Base-by-base conservation (phyloP, 2,113 vertebrate genomes). In the Opisthocomus hoazin region DNA sequence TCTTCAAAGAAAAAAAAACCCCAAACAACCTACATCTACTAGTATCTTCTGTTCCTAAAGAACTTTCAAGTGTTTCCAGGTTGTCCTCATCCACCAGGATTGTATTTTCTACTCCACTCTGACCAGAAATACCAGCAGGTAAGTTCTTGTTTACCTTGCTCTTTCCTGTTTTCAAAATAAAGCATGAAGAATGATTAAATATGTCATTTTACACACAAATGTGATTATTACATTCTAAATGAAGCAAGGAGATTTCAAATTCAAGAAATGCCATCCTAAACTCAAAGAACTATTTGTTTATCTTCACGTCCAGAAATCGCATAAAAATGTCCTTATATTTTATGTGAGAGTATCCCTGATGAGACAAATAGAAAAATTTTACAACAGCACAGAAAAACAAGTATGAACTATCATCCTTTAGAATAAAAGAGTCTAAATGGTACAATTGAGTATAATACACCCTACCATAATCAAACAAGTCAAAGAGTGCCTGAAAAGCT, bases 401-500 rank as follows among this genome's bases (percentile, higher is more conserved):
- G 9, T 26, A 85, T 30, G 21, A 81, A 73, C 29, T 18, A 69
- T 13, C 30, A 83, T 12, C 22, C 26, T 73, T 73, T 64, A 79
- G 36, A 65, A 2, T 24, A 63, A 11, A 6, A 56, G 11, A 73
- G 26, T 37, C 74, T 69, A 45, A 61, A 61, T 2, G 9, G 45
- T 34, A 87, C 60, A 77, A 39, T 5, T 21, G 11, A 78, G 43
- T 48, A 26, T 27, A 45, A 46, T 27, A 46, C 16, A 93, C 91
- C 93, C 96, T 98, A 99, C 99, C 98, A 73, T 98, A 99, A 94
- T 99, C 99, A 90, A 99, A 99, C 57, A 99, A 98, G 93, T 99
- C 99, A 97, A 99, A 99, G 30, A 99, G 98, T 29, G 99, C 99
- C 91, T 99, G 99, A 97, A 99, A 99, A 56, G 99, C 99, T 73